Evolutionary conservation across 2,888 invertebrate species (phyloP).

Genomic region (Azorinus chamasolen): DNA sequence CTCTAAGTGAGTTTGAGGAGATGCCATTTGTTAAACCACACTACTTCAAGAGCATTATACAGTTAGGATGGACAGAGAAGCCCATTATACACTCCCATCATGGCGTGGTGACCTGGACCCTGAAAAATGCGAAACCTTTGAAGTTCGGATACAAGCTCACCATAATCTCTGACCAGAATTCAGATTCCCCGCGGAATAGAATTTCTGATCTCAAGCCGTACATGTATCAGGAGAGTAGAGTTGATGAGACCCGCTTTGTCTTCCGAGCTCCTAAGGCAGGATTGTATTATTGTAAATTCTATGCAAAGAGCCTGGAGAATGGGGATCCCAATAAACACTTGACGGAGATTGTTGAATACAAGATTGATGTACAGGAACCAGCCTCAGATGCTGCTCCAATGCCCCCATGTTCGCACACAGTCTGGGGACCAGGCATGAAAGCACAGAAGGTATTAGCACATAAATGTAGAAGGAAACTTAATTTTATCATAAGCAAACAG

Average conservation of each 20-base stretch:
- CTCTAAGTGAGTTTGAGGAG: conserved; percentile 70
- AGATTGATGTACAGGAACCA: conserved; percentile 63
- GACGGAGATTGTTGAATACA: conserved; percentile 70
- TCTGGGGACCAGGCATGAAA: conserved; percentile 70
- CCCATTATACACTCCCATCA: conserved; percentile 64
- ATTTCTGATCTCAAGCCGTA: conserved; percentile 59
- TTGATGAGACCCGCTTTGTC: conserved; percentile 63
- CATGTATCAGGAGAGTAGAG: conserved; percentile 66
- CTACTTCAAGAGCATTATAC: conserved; percentile 65
- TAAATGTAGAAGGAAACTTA: no score
- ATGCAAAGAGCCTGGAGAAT: conserved; percentile 61
- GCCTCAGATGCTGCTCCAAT: conserved; percentile 69
- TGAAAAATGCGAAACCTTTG: conserved; percentile 63
- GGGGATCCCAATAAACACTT: conserved; percentile 59
- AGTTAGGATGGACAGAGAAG: conserved; percentile 68
- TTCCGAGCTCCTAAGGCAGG: conserved; percentile 67
- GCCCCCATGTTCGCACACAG: conserved; percentile 66
- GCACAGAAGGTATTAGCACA: conserved; percentile 52
- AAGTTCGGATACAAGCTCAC: conserved; percentile 65
- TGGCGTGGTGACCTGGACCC: conserved; percentile 67
- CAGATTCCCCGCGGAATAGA: conserved; percentile 25
- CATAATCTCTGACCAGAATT: conserved; percentile 28
- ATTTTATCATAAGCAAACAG: no score
- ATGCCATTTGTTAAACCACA: conserved; percentile 72
- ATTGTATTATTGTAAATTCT: conserved; percentile 66